A percentile compares a stretch with the other conserved stretches of the same genome.
Evolutionary conservation across 2,888 invertebrate genomes (phyloP).

Genomic region (Heteromurus nitidus): DNA sequence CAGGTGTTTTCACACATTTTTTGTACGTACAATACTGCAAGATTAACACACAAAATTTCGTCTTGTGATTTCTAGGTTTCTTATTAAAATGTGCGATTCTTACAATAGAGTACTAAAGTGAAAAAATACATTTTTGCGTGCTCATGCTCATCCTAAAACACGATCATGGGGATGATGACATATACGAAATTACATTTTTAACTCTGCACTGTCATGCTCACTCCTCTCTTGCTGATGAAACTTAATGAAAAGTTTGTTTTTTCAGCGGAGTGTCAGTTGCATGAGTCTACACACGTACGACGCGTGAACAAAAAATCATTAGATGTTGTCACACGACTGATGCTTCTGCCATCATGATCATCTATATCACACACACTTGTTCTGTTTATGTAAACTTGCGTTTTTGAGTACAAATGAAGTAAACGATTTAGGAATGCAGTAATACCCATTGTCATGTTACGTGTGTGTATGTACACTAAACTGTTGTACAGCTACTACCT

Average conservation of each 20-base stretch:
- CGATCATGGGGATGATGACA: constrained; percentile 48
- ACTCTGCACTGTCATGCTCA: constrained; percentile 44
- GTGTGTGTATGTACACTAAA: too few species aligned
- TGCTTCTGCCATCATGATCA: too few species aligned
- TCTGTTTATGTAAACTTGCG: not conserved
- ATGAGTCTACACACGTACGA: not conserved
- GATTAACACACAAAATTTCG: not conserved
- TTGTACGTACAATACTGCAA: too few species aligned
- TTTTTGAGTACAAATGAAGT: not conserved
- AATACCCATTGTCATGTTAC: too few species aligned
- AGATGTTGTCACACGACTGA: not conserved
- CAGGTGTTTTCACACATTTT: too few species aligned
- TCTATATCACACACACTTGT: too few species aligned
- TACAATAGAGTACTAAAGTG: not conserved
- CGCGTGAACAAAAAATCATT: not conserved
- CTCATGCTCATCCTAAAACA: constrained; percentile 36
- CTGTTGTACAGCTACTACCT: too few species aligned
- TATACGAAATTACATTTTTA: constrained; percentile 24
- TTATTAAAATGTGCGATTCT: constrained; percentile 22
- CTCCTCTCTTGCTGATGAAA: not conserved
- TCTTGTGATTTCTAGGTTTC: not conserved
- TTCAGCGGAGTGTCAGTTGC: not conserved
- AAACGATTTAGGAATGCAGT: not conserved
- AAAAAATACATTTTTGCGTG: constrained; percentile 19
- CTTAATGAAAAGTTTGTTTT: not conserved